Percentiles rank a stretch among this genome's conserved stretches.
phyloP scores from a whole-genome alignment of 2,888 invertebrate species.

The Idaea straminata region DNA sequence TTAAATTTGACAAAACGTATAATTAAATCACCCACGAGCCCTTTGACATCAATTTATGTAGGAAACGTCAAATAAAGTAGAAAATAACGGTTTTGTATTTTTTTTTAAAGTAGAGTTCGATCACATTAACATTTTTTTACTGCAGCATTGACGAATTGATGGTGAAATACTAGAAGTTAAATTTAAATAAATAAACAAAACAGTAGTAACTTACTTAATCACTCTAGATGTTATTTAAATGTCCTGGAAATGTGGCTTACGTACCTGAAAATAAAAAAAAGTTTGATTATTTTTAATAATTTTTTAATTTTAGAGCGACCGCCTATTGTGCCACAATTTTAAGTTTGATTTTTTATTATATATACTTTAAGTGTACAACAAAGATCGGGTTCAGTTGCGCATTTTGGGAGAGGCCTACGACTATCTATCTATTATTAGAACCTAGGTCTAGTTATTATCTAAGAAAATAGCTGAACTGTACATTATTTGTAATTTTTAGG shows the following conservation, averaged over 20 bases:
- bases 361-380: too few species aligned
- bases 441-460: too few species aligned
- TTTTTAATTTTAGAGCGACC: too few species aligned
- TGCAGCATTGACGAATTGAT: conserved; percentile 20
- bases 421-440: too few species aligned
- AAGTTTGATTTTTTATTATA: too few species aligned
- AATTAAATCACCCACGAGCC: conserved; percentile 14
- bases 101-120: conserved; percentile 18
- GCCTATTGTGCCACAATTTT: too few species aligned
- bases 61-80: conserved; percentile 15
- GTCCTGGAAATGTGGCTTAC: conserved; percentile 2
- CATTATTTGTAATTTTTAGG: too few species aligned
- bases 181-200: neutral
- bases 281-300: conserved; percentile 1
- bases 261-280: conserved; percentile 23
- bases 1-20: neutral
- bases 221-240: neutral
- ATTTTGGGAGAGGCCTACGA: too few species aligned
- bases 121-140: conserved; percentile 23
- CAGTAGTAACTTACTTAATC: neutral
- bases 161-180: conserved; percentile 16
- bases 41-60: conserved; percentile 21
- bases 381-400: too few species aligned
- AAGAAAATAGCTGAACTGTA: too few species aligned
- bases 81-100: conserved; percentile 15